Percentiles rank a stretch among this genome's conserved stretches.
Evolutionary conservation across 2,797 vertebrate genomes (phyloP).

Genomic region (Macrochelys suwanniensis): DNA sequence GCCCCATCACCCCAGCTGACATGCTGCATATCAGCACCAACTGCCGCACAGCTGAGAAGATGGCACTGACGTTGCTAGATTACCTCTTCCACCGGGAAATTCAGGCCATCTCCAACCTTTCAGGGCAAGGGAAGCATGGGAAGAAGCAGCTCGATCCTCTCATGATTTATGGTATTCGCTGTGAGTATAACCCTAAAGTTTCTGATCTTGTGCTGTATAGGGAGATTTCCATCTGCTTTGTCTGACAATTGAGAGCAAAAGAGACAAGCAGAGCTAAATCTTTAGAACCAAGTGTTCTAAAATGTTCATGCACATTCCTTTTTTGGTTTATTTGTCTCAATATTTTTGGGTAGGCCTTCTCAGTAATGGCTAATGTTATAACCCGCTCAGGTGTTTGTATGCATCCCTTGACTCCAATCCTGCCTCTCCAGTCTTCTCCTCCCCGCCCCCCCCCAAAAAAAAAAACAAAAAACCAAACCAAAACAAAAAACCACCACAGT

Average conservation of each 20-base stretch:
- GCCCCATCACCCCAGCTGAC: constrained; percentile 92
- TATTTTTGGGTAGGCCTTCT: neutral
- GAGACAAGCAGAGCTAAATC: neutral
- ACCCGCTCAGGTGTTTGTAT: neutral
- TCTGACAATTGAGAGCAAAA: neutral
- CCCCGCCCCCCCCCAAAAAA: neutral
- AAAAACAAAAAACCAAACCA: neutral
- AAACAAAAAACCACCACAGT: neutral
- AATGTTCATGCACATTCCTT: neutral
- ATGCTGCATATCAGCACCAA: constrained; percentile 98
- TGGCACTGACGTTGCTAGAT: constrained; percentile 96
- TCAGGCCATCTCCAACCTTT: constrained; percentile 98
- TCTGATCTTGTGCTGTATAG: neutral
- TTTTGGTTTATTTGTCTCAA: neutral
- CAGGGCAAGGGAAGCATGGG: constrained; percentile 97
- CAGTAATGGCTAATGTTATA: neutral
- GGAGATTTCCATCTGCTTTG: neutral
- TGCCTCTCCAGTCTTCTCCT: neutral
- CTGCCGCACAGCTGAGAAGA: constrained; percentile 97
- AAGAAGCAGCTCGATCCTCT: constrained; percentile 98
- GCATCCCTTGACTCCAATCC: neutral
- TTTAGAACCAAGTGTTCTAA: neutral
- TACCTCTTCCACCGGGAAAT: constrained; percentile 98
- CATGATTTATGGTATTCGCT: constrained; percentile 98
- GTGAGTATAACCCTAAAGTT: constrained; percentile 84